Conservation (phyloP, 2,113 vertebrate genomes). For the Athene noctua region DNA sequence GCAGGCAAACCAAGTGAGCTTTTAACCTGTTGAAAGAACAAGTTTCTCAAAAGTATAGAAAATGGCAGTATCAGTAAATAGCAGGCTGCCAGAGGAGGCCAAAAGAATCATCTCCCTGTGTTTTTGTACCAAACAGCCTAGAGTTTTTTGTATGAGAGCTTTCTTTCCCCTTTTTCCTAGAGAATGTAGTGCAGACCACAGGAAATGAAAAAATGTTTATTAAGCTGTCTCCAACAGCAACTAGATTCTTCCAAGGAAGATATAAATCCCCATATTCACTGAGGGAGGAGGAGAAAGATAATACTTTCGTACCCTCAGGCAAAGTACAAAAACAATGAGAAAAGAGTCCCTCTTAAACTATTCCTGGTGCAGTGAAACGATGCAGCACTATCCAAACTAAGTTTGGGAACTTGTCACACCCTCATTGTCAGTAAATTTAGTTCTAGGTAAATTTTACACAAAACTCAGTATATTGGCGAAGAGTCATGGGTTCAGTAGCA, state of each 20-base stretch:
- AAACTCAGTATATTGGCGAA: not conserved
- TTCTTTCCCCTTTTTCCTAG: not conserved
- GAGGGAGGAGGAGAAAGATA: not conserved
- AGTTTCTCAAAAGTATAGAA: not conserved
- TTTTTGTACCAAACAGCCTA: not conserved
- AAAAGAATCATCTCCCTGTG: not conserved
- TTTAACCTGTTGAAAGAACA: not conserved
- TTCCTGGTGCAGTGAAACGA: not conserved
- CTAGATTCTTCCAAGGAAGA: not conserved
- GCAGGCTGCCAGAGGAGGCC: not conserved
- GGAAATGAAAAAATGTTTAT: conserved; percentile 33
- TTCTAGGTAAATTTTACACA: not conserved
- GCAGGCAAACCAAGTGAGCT: not conserved
- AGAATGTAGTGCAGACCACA: not conserved
- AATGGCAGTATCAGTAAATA: not conserved
- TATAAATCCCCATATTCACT: not conserved
- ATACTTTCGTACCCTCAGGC: not conserved
- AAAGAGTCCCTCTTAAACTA: not conserved
- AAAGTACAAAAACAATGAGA: not conserved
- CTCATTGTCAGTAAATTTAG: not conserved
- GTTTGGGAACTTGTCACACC: not conserved
- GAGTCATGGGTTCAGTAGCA: not conserved
- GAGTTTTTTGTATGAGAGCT: not conserved
- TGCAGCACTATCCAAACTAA: not conserved
- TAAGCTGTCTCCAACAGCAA: not conserved